These are phyloP conservation scores for Cololabis saira DNA, from an alignment of 2,113 vertebrate genomes.

Conservation along the genomic window DNA sequence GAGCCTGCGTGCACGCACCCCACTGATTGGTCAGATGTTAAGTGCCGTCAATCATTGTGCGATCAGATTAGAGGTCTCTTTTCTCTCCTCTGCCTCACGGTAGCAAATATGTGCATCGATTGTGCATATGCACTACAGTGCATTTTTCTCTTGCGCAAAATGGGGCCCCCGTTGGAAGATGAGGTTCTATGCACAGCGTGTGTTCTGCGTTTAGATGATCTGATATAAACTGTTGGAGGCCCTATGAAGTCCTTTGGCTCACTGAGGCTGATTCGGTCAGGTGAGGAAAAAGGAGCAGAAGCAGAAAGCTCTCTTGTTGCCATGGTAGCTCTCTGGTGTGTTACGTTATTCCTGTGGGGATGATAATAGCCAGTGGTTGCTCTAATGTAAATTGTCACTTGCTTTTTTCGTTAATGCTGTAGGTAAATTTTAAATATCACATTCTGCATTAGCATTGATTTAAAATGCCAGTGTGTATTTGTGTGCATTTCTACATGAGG, in stretches of 20 bases:
- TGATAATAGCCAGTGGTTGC: constrained; percentile 6
- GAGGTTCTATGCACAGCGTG: no score
- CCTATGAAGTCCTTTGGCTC: neutral
- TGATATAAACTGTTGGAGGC: neutral
- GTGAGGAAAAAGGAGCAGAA: constrained; percentile 14
- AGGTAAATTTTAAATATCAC: constrained; percentile 7
- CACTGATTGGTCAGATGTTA: no score
- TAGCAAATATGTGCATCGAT: no score
- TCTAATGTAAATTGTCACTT: constrained; percentile 2
- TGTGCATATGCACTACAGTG: no score
- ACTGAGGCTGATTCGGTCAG: neutral
- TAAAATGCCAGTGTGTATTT: constrained; percentile 5
- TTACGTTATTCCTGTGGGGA: constrained; percentile 1
- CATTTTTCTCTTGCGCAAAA: no score
- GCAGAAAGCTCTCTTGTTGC: neutral
- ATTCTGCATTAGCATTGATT: constrained; percentile 5
- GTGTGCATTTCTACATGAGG: neutral
- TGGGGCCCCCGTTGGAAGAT: no score
- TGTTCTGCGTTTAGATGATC: no score
- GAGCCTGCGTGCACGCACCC: no score
- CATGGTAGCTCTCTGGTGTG: neutral
- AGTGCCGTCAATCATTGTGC: no score
- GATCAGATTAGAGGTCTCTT: no score
- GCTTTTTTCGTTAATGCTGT: neutral
- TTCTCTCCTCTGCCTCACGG: no score